Evolutionary conservation across 1,140 invertebrate genomes (phyloP).

Genomic region (Oryctes rhinoceros): DNA sequence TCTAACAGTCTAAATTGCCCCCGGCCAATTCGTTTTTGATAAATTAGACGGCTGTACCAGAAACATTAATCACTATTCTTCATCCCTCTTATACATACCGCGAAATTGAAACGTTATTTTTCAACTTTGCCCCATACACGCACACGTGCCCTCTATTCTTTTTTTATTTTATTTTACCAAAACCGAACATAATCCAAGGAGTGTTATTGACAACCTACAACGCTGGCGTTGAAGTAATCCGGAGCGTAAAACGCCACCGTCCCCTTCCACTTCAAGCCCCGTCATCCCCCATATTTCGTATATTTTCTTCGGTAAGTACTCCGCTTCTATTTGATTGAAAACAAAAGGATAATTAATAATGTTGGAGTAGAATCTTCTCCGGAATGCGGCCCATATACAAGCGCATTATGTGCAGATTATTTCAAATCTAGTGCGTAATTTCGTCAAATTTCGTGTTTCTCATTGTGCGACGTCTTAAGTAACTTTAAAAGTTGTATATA

Average conservation of each 20-base stretch:
- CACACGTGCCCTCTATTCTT: not conserved
- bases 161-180: constrained; percentile 29
- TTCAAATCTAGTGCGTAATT: too few relatives aligned
- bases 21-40: too few relatives aligned
- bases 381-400: too few relatives aligned
- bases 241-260: not conserved
- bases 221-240: constrained; percentile 8
- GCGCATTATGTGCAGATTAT: too few relatives aligned
- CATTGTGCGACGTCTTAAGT: too few relatives aligned
- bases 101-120: constrained; percentile 22
- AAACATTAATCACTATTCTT: not conserved
- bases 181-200: constrained; percentile 7
- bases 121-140: not conserved
- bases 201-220: constrained; percentile 27
- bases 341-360: not conserved
- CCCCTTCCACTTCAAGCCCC: not conserved
- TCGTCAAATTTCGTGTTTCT: too few relatives aligned
- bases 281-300: not conserved
- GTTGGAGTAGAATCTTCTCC: not conserved
- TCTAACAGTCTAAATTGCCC: too few relatives aligned
- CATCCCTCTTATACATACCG: not conserved
- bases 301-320: not conserved
- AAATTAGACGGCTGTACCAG: not conserved
- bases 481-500: too few relatives aligned
- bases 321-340: not conserved